Conservation (phyloP, 2,797 vertebrate species). For the Catamblyrhynchus diadema region DNA sequence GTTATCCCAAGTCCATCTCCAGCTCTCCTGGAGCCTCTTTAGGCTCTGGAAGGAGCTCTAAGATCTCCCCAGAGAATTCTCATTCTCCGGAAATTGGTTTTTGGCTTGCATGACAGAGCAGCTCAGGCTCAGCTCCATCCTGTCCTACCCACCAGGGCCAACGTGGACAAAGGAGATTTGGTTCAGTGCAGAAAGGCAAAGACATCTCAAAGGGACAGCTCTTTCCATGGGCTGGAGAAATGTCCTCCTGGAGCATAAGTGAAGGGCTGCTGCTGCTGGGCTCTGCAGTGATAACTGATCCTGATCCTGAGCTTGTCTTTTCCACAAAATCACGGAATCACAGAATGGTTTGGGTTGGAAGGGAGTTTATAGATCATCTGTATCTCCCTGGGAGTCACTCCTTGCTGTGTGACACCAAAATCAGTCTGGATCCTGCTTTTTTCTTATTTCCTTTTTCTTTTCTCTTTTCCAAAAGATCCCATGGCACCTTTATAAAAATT, state of each 20-base stretch:
- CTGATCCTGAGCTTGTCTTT: background rate
- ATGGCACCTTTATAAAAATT: background rate
- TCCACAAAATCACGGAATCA: background rate
- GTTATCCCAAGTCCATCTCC: background rate
- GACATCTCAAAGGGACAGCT: background rate
- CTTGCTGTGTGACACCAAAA: background rate
- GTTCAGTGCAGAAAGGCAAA: background rate
- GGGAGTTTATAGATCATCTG: fast-evolving
- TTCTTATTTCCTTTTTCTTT: fast-evolving
- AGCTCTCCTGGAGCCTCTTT: background rate
- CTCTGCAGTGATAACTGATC: background rate
- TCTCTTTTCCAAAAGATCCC: background rate
- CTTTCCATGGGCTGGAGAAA: background rate
- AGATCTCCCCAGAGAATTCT: background rate
- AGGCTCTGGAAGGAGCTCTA: fast-evolving
- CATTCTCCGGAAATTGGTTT: background rate
- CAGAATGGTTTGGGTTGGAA: background rate
- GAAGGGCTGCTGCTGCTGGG: background rate
- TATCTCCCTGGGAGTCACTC: background rate
- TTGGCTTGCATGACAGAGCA: background rate
- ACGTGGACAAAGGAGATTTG: background rate
- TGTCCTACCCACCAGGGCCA: background rate
- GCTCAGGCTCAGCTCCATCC: fast-evolving
- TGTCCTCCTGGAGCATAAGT: fast-evolving
- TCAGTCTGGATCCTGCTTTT: background rate